Evolutionary conservation across 2,113 vertebrate genomes (phyloP).

Genomic region (Todiramphus saurophagus): DNA sequence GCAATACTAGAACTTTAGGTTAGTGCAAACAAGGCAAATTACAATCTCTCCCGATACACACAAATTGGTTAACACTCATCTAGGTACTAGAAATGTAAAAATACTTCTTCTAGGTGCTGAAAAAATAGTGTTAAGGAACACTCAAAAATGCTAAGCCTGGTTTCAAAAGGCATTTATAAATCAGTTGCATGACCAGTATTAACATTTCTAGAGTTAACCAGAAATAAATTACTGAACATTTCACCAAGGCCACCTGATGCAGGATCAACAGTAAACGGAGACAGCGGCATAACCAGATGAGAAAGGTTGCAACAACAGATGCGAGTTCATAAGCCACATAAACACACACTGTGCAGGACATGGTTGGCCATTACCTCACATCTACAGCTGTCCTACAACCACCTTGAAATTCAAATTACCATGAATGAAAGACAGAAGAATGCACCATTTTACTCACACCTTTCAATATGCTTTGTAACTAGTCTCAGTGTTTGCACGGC

Average conservation of each 20-base stretch:
- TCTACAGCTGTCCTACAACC: neutral
- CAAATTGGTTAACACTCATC: neutral
- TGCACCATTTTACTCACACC: neutral
- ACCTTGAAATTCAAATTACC: neutral
- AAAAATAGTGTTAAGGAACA: neutral
- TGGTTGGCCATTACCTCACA: neutral
- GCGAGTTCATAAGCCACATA: neutral
- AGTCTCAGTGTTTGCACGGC: neutral
- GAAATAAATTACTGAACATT: neutral
- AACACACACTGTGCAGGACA: neutral
- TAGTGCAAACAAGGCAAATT: neutral
- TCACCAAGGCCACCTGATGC: neutral
- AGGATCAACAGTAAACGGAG: neutral
- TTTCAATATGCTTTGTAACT: neutral
- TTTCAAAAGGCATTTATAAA: neutral
- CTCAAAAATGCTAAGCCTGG: neutral
- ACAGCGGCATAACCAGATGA: neutral
- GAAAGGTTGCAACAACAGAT: neutral
- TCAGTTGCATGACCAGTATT: neutral
- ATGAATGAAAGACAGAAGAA: neutral
- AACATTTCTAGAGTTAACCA: neutral
- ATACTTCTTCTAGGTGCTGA: neutral
- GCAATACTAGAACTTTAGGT: neutral
- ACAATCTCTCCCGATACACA: neutral
- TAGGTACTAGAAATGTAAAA: neutral